phyloP scores from a whole-genome alignment of 2,797 vertebrate species.

The Gymnothorax javanicus region DNA sequence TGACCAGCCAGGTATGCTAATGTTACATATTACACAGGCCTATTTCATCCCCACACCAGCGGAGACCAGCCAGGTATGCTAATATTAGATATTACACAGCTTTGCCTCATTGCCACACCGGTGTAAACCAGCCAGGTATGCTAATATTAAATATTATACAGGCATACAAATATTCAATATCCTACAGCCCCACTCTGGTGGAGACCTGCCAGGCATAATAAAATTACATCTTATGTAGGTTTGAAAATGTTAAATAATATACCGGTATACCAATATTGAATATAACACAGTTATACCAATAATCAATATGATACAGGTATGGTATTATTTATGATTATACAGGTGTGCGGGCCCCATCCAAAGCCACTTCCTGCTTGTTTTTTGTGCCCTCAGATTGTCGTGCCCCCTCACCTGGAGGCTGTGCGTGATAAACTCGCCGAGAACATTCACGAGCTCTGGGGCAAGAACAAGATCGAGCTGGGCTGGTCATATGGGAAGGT shows the following conservation, averaged over 20 bases:
- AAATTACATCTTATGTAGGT: not conserved
- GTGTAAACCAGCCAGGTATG: not conserved
- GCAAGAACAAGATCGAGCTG: slow-evolving; percentile 97
- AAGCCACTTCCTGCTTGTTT: slow-evolving; percentile 21
- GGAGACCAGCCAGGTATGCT: too few relatives aligned
- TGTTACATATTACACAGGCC: not conserved
- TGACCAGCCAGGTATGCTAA: too few relatives aligned
- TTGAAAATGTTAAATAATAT: too few relatives aligned
- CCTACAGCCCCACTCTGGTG: too few relatives aligned
- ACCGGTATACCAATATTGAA: not conserved
- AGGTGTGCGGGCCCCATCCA: not conserved
- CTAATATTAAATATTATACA: not conserved
- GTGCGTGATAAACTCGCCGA: slow-evolving; percentile 94
- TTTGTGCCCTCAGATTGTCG: slow-evolving; percentile 76
- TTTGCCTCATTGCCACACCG: too few relatives aligned
- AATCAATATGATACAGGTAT: not conserved
- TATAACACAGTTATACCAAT: not conserved
- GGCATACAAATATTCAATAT: too few relatives aligned
- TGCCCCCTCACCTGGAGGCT: slow-evolving; percentile 93
- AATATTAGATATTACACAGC: too few relatives aligned
- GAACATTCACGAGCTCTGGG: slow-evolving; percentile 98
- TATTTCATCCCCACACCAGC: too few relatives aligned
- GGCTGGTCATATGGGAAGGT: slow-evolving; percentile 99
- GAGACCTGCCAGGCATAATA: not conserved
- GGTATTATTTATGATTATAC: too few relatives aligned